A percentile compares a stretch with the other conserved stretches of the same genome.
Evolutionary conservation across 1,140 invertebrate genomes (phyloP).

Genomic region (Eumeta japonica): DNA sequence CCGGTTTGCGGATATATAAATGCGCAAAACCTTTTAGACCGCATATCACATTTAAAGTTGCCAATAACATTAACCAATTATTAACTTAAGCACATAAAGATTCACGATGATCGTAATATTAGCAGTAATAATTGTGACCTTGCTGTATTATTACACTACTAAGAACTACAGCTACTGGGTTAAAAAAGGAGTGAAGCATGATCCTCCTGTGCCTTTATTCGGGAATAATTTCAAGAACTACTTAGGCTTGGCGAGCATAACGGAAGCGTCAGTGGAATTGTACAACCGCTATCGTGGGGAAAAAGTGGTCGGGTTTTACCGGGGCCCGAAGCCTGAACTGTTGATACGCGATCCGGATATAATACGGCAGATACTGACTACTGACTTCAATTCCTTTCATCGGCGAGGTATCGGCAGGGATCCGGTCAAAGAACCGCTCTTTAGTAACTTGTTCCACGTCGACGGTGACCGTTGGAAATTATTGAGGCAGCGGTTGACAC

Average conservation of each 20-base stretch:
- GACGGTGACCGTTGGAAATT: conserved; percentile 59
- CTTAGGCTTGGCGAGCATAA: conserved; percentile 19
- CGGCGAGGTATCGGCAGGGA: conserved; percentile 31
- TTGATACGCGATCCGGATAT: conserved; percentile 26
- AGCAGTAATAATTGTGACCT: conserved; percentile 11
- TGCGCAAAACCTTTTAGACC: too few relatives aligned
- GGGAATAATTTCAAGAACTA: conserved; percentile 26
- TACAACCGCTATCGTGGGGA: conserved; percentile 31
- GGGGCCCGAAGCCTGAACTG: conserved; percentile 23
- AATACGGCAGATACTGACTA: conserved; percentile 20
- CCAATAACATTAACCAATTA: neutral
- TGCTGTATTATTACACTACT: conserved; percentile 22
- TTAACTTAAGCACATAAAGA: too few relatives aligned
- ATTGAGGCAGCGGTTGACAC: conserved; percentile 59
- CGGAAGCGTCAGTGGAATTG: conserved; percentile 19
- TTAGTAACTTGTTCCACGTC: conserved; percentile 36
- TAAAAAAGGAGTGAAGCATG: conserved; percentile 30
- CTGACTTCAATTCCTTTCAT: conserved; percentile 29
- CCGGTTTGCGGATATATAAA: too few relatives aligned
- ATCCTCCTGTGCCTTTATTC: conserved; percentile 23
- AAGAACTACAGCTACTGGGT: conserved; percentile 30
- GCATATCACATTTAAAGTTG: neutral
- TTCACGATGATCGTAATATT: conserved; percentile 18
- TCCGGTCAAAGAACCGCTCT: conserved; percentile 26
- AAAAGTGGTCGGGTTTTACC: conserved; percentile 33